Base-by-base conservation (phyloP, 2,113 vertebrate genomes). In the Seriola dumerili region DNA sequence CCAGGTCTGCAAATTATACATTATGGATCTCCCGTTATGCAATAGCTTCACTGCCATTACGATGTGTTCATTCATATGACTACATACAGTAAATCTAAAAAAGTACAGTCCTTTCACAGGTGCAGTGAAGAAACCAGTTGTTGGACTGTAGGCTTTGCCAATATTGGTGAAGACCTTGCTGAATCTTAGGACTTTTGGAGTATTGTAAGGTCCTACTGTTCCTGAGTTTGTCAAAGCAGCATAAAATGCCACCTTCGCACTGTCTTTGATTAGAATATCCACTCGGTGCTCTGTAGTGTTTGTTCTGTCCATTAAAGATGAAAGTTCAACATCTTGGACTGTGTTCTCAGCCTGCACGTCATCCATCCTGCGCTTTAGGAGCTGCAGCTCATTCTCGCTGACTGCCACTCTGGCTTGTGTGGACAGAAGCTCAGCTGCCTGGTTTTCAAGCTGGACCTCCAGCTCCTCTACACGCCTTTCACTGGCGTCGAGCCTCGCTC, bases 91-190 rank as follows among this genome's bases (percentile, higher is more conserved):
- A n/a, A 54, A 75, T 54, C 64, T 68, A 23, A 75, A 21, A 36
- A 44, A 19, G 72, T 69, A 46, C 44, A 75, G 13, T 11, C 55
- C 72, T 62, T 46, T 81, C 55, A 59, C n/a, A 3, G 67, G 59
- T 7, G 38, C 68, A 58, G 78, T 72, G 50, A 72, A 72, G 61
- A 57, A 80, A 11, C 52, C 78, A 17, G 67, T 54, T 17, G 34
- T 38, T 71, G 67, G 46, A 32, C 13, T 71, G 48, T 44, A 55
- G 23, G 46, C n/a, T 0, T 44, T 11, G 10, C 77, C 67, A 34
- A 64, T 2, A 8, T 72, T 79, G 17, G 59, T 64, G 25, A 79
- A 79, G 4, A 52, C 50, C 7, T 21, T 52, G 6, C 17, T 50
- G 48, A 50, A 50, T 17, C 3, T 70, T 6, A 62, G 57, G 16